These are phyloP conservation scores for Amphiprion ocellaris DNA, from an alignment of 2,113 vertebrate genomes.

Conservation along the genomic window DNA sequence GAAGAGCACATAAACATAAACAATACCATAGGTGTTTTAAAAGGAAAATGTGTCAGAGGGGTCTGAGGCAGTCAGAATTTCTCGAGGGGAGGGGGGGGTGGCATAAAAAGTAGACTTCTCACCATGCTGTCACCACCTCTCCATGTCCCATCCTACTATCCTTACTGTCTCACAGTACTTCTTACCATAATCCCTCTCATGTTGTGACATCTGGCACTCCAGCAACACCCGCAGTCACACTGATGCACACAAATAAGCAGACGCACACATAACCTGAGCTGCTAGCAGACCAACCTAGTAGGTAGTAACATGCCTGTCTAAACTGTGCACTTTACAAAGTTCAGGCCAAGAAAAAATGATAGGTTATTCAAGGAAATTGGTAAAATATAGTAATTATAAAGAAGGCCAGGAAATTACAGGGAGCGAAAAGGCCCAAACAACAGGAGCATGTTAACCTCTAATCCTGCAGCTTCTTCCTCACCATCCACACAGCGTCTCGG, in stretches of 20 bases:
- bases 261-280: not conserved
- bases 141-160: constrained; percentile 36
- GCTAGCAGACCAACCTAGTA: constrained; percentile 7
- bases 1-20: constrained; percentile 54
- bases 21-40: constrained; percentile 45
- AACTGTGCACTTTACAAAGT: constrained; percentile 1
- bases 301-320: not conserved
- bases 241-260: constrained; percentile 39
- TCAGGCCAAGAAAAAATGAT: not conserved
- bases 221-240: constrained; percentile 63
- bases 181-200: constrained; percentile 78
- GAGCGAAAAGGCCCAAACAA: constrained; percentile 44
- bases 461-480: constrained; percentile 37
- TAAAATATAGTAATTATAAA: constrained; percentile 23
- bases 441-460: constrained; percentile 38
- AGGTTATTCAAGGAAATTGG: constrained; percentile 6
- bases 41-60: constrained; percentile 36
- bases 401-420: not conserved
- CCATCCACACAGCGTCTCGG: constrained; percentile 34
- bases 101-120: constrained; percentile 47
- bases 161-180: constrained; percentile 57
- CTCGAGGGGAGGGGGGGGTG: constrained; percentile 11
- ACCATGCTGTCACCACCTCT: constrained; percentile 49
- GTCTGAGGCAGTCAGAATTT: constrained; percentile 46
- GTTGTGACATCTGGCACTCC: constrained; percentile 73